Base-by-base conservation (phyloP, 1,140 invertebrate species). In the Aphidius ervi region DNA sequence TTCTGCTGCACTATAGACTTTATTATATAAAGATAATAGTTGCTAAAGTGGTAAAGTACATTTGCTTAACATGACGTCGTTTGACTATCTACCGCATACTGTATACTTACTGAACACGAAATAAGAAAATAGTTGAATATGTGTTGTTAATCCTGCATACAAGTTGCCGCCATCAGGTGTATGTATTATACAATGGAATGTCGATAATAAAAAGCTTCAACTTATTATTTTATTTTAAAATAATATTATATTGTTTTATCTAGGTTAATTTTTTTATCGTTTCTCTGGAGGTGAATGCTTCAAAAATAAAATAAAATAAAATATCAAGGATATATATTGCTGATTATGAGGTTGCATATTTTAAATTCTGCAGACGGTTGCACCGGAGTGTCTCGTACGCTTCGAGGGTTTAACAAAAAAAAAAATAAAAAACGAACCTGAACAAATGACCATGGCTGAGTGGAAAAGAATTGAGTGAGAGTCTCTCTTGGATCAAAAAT, bases 321-420 rank as follows among this genome's bases (percentile, higher is more conserved):
- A 16, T 16, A 16, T 16, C 16, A 16, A 16, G 16, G 16, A 31
- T 31, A 31, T 31, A 31, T 31, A 31, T 31, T 31, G 23, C 23
- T 31, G 23, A 31, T 31, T 31, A 47, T 40, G 61, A 63, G 63
- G 68, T 70, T 74, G 75, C 74, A 79, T 80, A 77, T 79, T 77
- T 77, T 73, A 72, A 70, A 78, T 79, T 78, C 77, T 70, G 73
- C 67, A 70, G 72, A 74, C 70, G 71, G 71, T 74, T 69, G 68
- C 66, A 69, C 66, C 67, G 67, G 68, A 73, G 67, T 67, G 70
- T 74, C 65, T 64, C 47, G 59, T 68, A 65, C 63, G 46, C 57
- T 55, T 70, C 68, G 65, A 68, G 20, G n/a, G n/a, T 39, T 10
- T 9, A 48, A 48, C 5, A 48, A 10, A 48, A 6, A 10, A 57